Conservation (phyloP, 2,888 invertebrate species). For the Lycaena phlaeas region DNA sequence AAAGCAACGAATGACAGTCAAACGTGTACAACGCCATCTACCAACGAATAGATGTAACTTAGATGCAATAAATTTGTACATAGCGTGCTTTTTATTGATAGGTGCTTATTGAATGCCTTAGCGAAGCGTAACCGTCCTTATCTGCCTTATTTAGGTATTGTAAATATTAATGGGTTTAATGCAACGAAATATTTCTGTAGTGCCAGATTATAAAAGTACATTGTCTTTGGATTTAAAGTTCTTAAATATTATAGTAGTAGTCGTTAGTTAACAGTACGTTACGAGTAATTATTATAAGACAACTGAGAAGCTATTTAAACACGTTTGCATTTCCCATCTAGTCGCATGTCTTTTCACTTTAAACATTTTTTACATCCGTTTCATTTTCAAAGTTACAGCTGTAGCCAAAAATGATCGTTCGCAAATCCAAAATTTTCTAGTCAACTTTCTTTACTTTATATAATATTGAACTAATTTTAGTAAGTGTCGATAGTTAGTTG, state of each 20-base stretch:
- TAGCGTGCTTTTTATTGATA: constrained; percentile 24
- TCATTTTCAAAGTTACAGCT: constrained; percentile 35
- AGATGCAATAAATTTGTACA: constrained; percentile 9
- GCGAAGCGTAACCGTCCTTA: constrained; percentile 55
- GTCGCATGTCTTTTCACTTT: constrained; percentile 34
- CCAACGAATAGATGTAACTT: constrained; percentile 33
- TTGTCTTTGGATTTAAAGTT: constrained; percentile 12
- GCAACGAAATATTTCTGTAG: constrained; percentile 54
- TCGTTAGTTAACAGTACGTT: constrained; percentile 12
- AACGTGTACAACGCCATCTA: constrained; percentile 50
- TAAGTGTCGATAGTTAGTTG: constrained; percentile 17
- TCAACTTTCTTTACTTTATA: constrained; percentile 47
- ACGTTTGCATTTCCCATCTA: constrained; percentile 45
- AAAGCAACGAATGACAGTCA: constrained; percentile 27
- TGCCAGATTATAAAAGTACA: constrained; percentile 42
- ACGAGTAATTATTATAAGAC: constrained; percentile 12
- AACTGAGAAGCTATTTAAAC: constrained; percentile 17
- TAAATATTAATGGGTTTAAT: constrained; percentile 41
- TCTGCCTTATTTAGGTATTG: constrained; percentile 41
- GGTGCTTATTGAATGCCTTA: constrained; percentile 63
- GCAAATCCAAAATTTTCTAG: constrained; percentile 69
- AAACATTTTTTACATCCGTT: constrained; percentile 22
- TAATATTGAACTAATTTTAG: constrained; percentile 33
- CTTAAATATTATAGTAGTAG: constrained; percentile 12
- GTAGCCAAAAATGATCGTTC: constrained; percentile 41